phyloP scores from a whole-genome alignment of 2,797 vertebrate species.

The Pterois miles region DNA sequence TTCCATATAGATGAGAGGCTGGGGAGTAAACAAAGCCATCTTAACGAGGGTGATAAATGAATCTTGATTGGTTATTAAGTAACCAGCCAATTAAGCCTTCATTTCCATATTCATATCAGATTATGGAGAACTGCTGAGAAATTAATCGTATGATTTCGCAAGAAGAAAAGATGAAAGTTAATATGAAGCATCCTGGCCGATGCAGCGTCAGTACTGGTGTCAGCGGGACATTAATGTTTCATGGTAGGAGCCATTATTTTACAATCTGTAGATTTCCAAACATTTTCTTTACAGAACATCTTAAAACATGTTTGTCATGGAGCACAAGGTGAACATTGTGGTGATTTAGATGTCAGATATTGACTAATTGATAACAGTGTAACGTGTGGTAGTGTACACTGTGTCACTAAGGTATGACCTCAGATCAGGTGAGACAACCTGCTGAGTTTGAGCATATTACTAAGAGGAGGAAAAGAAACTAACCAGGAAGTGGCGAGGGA shows the following conservation, averaged over 20 bases:
- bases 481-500: slow-evolving; percentile 37
- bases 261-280: not conserved
- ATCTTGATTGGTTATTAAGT: slow-evolving; percentile 76
- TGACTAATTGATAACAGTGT: not conserved
- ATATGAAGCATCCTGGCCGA: not conserved
- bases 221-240: not conserved
- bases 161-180: slow-evolving; percentile 26
- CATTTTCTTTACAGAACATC: not conserved
- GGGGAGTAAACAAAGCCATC: slow-evolving; percentile 54
- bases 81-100: slow-evolving; percentile 54
- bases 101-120: slow-evolving; percentile 64
- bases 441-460: slow-evolving; percentile 10
- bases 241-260: not conserved
- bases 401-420: not conserved
- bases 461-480: slow-evolving; percentile 51
- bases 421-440: not conserved
- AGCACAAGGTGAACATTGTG: not conserved
- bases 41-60: slow-evolving; percentile 52
- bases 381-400: not conserved
- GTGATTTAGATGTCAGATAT: not conserved
- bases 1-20: slow-evolving; percentile 71
- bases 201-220: not conserved
- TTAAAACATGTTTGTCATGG: not conserved
- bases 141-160: slow-evolving; percentile 9
- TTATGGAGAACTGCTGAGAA: slow-evolving; percentile 29